These are phyloP conservation scores for Gymnopithys bicolor DNA, from an alignment of 2,797 vertebrate species.

Conservation along the genomic window DNA sequence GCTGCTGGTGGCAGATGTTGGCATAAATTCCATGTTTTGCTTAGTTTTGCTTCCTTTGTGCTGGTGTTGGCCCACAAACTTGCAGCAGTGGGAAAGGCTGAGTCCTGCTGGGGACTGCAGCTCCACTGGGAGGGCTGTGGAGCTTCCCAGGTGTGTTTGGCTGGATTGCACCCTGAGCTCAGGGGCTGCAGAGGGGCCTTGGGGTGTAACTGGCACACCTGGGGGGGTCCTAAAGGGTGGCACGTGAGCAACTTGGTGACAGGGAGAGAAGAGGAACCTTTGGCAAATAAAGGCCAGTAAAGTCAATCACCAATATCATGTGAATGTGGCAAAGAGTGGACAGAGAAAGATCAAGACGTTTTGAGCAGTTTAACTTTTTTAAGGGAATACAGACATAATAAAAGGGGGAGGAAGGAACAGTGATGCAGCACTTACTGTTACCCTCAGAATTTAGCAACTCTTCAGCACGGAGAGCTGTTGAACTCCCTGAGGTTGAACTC, in stretches of 20 bases:
- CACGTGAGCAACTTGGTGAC: rapidly evolving
- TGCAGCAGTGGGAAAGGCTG: background rate
- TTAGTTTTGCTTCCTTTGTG: background rate
- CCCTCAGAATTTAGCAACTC: background rate
- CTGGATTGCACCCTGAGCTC: too few relatives aligned
- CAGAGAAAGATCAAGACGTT: background rate
- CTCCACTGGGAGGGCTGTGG: too few relatives aligned
- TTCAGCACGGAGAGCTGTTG: background rate
- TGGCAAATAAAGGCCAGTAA: background rate
- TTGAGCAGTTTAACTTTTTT: background rate
- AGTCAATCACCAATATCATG: background rate
- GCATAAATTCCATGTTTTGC: background rate
- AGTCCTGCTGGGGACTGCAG: background rate
- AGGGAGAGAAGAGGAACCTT: background rate
- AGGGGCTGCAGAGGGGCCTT: background rate
- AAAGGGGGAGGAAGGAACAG: rapidly evolving
- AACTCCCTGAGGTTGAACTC: background rate
- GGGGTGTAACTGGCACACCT: rapidly evolving
- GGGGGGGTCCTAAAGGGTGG: rapidly evolving
- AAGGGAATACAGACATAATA: background rate
- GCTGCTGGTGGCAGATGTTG: background rate
- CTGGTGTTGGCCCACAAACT: background rate
- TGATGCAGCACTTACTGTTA: rapidly evolving
- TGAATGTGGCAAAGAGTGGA: background rate
- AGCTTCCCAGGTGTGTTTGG: too few relatives aligned